Evolutionary conservation across 2,113 vertebrate genomes (phyloP).

Genomic region (Merops nubicus): DNA sequence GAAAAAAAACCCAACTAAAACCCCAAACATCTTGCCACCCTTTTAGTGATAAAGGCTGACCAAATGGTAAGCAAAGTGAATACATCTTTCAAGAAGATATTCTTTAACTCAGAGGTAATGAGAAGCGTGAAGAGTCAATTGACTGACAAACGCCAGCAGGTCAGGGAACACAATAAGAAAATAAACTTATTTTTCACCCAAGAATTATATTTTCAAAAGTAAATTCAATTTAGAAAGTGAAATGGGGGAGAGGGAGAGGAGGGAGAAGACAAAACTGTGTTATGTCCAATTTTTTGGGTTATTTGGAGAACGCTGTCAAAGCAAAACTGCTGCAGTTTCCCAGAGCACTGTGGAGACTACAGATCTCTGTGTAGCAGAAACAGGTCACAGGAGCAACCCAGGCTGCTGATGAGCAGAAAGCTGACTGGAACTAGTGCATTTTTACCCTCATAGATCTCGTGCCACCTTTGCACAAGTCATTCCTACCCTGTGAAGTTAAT

Average conservation of each 20-base stretch:
- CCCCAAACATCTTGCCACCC: not conserved
- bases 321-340: constrained; percentile 3
- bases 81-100: not conserved
- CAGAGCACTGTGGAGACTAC: not conserved
- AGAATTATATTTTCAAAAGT: not conserved
- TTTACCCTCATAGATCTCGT: not conserved
- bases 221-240: not conserved
- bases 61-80: not conserved
- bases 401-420: not conserved
- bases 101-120: not conserved
- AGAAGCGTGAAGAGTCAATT: not conserved
- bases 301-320: not conserved
- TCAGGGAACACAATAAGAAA: not conserved
- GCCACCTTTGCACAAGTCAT: not conserved
- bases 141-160: not conserved
- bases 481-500: not conserved
- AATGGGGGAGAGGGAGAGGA: not conserved
- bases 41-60: not conserved
- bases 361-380: not conserved
- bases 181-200: not conserved
- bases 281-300: not conserved
- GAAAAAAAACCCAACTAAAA: not conserved
- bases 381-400: not conserved
- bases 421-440: not conserved
- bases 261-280: not conserved